Conservation (phyloP, 2,888 invertebrate genomes). For the Lithophane socia region DNA sequence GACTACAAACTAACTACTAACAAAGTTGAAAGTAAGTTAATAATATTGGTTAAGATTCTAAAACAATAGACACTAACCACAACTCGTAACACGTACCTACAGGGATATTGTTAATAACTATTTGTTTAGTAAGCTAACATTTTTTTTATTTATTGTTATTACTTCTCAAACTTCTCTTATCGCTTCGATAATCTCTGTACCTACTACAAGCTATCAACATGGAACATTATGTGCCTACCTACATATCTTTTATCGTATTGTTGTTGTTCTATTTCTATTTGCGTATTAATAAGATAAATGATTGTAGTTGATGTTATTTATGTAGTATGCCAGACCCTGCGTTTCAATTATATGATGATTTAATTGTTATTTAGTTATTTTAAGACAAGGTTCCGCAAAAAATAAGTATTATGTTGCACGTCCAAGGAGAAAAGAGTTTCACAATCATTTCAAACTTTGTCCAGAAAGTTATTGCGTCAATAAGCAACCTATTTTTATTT, state of each 20-base stretch:
- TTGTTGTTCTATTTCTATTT: constrained; percentile 4
- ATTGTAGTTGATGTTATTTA: background rate
- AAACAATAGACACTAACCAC: too few relatives aligned
- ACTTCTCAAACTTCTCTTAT: background rate
- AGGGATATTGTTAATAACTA: too few relatives aligned
- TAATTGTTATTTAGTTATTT: background rate
- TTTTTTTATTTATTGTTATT: background rate
- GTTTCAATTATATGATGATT: background rate
- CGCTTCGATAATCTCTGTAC: background rate
- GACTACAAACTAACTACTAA: too few relatives aligned
- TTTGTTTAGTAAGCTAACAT: background rate
- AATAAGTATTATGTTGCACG: background rate
- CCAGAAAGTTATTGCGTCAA: background rate
- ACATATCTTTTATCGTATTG: background rate
- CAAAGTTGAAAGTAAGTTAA: too few relatives aligned
- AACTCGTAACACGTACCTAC: background rate
- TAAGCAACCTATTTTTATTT: background rate
- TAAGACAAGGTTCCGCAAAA: background rate
- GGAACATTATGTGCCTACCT: background rate
- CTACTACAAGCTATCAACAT: background rate
- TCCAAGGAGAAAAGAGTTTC: background rate
- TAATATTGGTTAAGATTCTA: too few relatives aligned
- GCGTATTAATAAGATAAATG: background rate
- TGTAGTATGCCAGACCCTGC: background rate
- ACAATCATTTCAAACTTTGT: background rate